Evolutionary conservation across 2,888 invertebrate species (phyloP), one percentile per base, ranked within the genome.

Genomic region (Harpagoxenus sublaevis): DNA sequence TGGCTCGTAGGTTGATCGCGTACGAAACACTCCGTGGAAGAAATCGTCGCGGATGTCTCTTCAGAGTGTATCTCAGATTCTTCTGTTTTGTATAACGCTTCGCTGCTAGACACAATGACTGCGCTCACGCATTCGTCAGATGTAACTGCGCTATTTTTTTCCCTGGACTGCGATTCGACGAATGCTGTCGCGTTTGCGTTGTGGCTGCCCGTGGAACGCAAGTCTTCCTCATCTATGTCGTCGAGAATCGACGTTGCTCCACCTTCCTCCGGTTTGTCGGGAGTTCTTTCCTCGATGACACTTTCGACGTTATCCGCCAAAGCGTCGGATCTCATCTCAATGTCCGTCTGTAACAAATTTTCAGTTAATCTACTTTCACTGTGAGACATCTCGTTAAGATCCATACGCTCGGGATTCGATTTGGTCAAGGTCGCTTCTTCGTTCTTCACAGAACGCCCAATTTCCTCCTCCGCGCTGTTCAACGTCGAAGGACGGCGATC

Each of bases 271-370:
- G 42, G 6, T 39, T 81, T 73, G 9, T 73, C 60, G 4, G 39
- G 18, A 39, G 28, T 6, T 18, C 18, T 60, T 4, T 81, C 51
- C 12, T 73, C 73, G 1, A 5, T 5, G 9, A 71, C 39, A 39
- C 12, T 51, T 5, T n/a, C 60, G 1, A 9, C 28, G n/a, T 28
- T 23, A 8, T 73, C 35, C 28, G 48, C 48, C 57, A 45, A 35
- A 70, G 57, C 1, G 12, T 71, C 73, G 15, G 78, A n/a, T 73
- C 45, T 73, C 60, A 73, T 86, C n/a, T 89, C 88, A 10, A 62
- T 28, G 23, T 28, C 71, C 15, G 88, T 89, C 65, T 90, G 87
- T n/a, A 81, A 23, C 12, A 73, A 51, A 39, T n/a, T 81, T 4
- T 81, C 79, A 4, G 45, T 81, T 39, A 73, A 51, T 51, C 79